Percentiles rank a stretch among this genome's conserved stretches.
Conservation (phyloP, 2,888 invertebrate species). For the Lasioglossum calceatum region DNA sequence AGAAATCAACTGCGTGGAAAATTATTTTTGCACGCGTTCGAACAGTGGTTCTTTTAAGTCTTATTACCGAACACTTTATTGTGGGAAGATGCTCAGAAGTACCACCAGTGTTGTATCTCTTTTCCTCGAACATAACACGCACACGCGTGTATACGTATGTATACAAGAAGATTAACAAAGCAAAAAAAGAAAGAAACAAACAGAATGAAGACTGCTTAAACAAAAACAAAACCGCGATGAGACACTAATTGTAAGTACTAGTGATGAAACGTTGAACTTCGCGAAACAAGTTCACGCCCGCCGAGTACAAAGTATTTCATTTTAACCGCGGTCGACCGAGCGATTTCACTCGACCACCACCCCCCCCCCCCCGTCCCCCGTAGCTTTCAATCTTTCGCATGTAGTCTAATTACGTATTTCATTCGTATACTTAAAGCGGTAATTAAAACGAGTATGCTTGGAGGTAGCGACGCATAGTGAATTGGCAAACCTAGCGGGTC, state of each 20-base stretch:
- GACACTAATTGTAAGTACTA: constrained; percentile 43
- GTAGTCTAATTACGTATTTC: constrained; percentile 43
- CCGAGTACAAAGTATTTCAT: constrained; percentile 65
- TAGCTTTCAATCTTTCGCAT: constrained; percentile 33
- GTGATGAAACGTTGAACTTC: constrained; percentile 33
- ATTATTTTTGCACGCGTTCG: constrained; percentile 19
- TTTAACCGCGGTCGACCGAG: constrained; percentile 31
- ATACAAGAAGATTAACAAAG: not conserved
- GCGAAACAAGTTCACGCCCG: constrained; percentile 36
- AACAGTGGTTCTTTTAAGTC: constrained; percentile 17
- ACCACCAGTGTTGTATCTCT: constrained; percentile 21
- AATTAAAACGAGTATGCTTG: constrained; percentile 14
- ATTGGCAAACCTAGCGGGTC: not conserved
- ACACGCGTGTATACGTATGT: not conserved
- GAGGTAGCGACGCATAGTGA: constrained; percentile 1
- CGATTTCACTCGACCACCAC: not conserved
- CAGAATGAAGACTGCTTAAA: constrained; percentile 48
- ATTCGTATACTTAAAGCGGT: constrained; percentile 49
- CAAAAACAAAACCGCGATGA: constrained; percentile 15
- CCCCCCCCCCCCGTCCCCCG: not conserved
- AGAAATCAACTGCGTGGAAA: constrained; percentile 8
- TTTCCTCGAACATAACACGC: constrained; percentile 2
- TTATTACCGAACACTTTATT: constrained; percentile 21
- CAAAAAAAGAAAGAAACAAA: constrained; percentile 12
- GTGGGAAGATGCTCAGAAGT: not conserved